Conservation (phyloP, 2,113 vertebrate genomes). For the Dicentrarchus labrax region DNA sequence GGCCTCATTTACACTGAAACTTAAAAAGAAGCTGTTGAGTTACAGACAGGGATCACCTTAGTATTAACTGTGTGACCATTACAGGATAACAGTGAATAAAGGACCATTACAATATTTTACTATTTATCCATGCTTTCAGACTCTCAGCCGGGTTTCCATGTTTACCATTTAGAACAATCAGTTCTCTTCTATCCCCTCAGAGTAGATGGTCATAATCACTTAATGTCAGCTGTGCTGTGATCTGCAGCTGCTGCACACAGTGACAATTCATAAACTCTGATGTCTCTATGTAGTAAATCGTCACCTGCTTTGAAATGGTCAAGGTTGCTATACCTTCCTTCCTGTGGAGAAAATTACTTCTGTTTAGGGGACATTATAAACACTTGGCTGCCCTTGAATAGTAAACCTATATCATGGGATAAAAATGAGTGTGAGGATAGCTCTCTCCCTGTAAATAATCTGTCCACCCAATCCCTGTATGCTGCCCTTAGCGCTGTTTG, state of each 20-base stretch:
- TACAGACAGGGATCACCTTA: slow-evolving; percentile 55
- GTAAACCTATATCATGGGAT: slow-evolving; percentile 59
- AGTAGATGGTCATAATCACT: slow-evolving; percentile 29
- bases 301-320: slow-evolving; percentile 44
- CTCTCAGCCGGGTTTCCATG: slow-evolving; percentile 13
- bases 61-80: slow-evolving; percentile 43
- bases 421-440: slow-evolving; percentile 49
- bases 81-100: slow-evolving; percentile 57
- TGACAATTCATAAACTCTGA: slow-evolving; percentile 37
- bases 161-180: slow-evolving; percentile 26
- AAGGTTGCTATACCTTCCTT: slow-evolving; percentile 34
- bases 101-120: slow-evolving; percentile 62
- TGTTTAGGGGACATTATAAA: slow-evolving; percentile 60
- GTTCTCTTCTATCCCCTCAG: slow-evolving; percentile 13
- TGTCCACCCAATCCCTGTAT: slow-evolving; percentile 54
- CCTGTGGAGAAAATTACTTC: slow-evolving; percentile 50
- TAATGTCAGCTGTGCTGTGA: slow-evolving; percentile 22
- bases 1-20: slow-evolving; percentile 58
- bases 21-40: slow-evolving; percentile 50
- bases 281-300: slow-evolving; percentile 41
- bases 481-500: slow-evolving; percentile 48
- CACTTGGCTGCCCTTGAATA: slow-evolving; percentile 61
- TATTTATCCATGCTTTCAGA: slow-evolving; percentile 77
- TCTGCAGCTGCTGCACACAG: slow-evolving; percentile 39
- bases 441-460: slow-evolving; percentile 69